phyloP scores from a whole-genome alignment of 2,888 invertebrate genomes.

The Therioaphis trifolii region DNA sequence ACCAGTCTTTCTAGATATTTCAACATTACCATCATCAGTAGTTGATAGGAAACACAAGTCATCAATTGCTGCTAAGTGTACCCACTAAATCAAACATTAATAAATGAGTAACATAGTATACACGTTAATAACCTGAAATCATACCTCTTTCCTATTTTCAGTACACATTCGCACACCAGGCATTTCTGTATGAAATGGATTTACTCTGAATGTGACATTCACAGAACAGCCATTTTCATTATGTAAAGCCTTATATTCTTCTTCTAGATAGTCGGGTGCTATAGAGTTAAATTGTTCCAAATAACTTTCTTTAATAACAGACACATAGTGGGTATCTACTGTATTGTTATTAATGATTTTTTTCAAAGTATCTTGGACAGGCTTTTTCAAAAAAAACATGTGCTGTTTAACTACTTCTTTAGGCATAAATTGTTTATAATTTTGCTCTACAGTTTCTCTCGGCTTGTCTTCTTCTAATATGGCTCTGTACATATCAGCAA shows the following conservation, averaged over 20 bases:
- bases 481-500: slow-evolving; percentile 87
- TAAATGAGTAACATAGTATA: not conserved
- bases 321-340: slow-evolving; percentile 76
- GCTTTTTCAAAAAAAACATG: slow-evolving; percentile 78
- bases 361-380: slow-evolving; percentile 77
- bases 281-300: slow-evolving; percentile 82
- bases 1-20: slow-evolving; percentile 82
- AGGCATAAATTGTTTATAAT: slow-evolving; percentile 86
- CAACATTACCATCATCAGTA: slow-evolving; percentile 77
- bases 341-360: slow-evolving; percentile 69
- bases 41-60: slow-evolving; percentile 86
- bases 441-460: slow-evolving; percentile 77
- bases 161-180: slow-evolving; percentile 78
- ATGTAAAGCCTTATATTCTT: slow-evolving; percentile 78
- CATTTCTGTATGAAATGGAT: slow-evolving; percentile 75
- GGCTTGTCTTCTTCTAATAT: slow-evolving; percentile 80
- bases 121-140: slow-evolving; percentile 57
- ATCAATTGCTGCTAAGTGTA: slow-evolving; percentile 81
- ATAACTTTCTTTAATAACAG: slow-evolving; percentile 77
- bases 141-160: slow-evolving; percentile 75
- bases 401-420: slow-evolving; percentile 81
- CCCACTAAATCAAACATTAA: slow-evolving; percentile 73
- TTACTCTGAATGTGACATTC: slow-evolving; percentile 79
- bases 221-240: slow-evolving; percentile 88
- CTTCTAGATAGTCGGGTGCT: slow-evolving; percentile 84